These are phyloP conservation scores for Muscicapa striata DNA, from an alignment of 2,797 vertebrate species.

Conservation along the genomic window DNA sequence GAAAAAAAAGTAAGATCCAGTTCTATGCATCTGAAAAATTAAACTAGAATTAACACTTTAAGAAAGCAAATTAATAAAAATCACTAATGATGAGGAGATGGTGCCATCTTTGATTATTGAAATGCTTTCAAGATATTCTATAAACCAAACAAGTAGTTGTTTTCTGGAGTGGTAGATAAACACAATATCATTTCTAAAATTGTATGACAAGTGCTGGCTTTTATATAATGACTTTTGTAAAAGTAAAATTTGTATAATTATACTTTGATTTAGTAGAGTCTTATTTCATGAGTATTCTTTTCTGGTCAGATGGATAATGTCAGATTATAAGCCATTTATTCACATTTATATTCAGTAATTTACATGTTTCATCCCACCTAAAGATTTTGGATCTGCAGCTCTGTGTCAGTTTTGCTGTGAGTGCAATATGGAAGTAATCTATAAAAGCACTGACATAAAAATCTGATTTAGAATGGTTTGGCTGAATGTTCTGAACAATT, in stretches of 20 bases:
- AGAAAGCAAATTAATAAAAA: not conserved
- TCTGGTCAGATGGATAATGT: not conserved
- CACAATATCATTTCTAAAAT: not conserved
- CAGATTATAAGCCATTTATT: not conserved
- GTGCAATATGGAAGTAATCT: not conserved
- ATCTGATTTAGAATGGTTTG: not conserved
- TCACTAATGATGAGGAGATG: not conserved
- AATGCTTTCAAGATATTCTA: not conserved
- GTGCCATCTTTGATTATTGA: not conserved
- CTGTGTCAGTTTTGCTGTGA: not conserved
- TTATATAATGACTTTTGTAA: not conserved
- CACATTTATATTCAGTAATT: not conserved
- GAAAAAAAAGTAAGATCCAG: not conserved
- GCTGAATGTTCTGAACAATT: not conserved
- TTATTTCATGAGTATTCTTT: not conserved
- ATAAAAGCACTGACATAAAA: not conserved
- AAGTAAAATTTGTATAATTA: not conserved
- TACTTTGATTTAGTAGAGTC: not conserved
- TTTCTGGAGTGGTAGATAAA: not conserved
- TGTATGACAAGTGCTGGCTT: not conserved
- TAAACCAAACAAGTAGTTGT: not conserved
- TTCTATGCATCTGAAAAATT: not conserved
- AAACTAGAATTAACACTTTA: not conserved
- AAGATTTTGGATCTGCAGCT: not conserved
- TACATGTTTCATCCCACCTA: not conserved